Conservation (phyloP, 2,113 vertebrate genomes). For the Chauna torquata region DNA sequence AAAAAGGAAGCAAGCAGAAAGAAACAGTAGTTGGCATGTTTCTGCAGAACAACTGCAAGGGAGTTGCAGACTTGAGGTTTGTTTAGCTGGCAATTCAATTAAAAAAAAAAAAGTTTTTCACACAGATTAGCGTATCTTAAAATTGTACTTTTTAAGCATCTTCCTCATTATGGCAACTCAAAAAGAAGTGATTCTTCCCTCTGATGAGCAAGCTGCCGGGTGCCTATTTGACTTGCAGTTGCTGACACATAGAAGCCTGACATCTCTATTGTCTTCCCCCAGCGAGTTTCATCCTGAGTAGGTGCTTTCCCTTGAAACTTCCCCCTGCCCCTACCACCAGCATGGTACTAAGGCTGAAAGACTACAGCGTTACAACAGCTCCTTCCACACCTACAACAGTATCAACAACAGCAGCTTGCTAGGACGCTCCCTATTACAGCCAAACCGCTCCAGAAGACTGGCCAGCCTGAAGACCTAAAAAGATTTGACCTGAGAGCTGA, state of each 20-base stretch:
- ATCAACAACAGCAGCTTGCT: neutral
- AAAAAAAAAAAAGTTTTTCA: neutral
- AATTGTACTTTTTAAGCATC: neutral
- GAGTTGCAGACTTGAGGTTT: neutral
- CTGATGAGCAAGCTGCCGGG: neutral
- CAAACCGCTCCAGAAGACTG: neutral
- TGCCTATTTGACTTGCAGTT: neutral
- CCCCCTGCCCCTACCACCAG: neutral
- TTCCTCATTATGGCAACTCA: neutral
- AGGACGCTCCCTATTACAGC: neutral
- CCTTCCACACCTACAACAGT: neutral
- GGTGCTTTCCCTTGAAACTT: neutral
- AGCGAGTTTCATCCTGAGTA: neutral
- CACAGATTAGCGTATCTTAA: neutral
- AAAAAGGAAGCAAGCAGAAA: neutral
- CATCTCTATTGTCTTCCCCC: neutral
- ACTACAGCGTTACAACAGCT: neutral
- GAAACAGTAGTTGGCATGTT: neutral
- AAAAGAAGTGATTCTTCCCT: neutral
- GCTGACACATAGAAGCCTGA: neutral
- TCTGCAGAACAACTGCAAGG: neutral
- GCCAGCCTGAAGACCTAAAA: neutral
- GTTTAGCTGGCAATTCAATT: neutral
- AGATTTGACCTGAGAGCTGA: fast-evolving
- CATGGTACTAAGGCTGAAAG: neutral